A percentile compares a stretch with the other conserved stretches of the same genome.
Evolutionary conservation across 1,140 invertebrate species (phyloP).

Genomic region (Macrosteles quadrilineatus): DNA sequence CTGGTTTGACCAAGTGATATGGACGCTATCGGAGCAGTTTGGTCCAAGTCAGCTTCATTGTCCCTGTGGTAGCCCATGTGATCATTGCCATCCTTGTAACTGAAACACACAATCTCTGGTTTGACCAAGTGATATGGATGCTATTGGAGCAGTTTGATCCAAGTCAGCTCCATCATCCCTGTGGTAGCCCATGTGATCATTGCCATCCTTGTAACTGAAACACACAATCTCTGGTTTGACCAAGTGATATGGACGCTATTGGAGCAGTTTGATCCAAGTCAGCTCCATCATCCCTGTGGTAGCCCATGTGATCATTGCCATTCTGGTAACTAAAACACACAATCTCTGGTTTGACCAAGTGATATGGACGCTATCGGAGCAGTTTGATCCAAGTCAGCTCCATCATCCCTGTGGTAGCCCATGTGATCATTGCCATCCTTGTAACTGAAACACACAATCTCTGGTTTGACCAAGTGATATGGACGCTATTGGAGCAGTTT

Average conservation of each 20-base stretch:
- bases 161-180: slow-evolving; percentile 70
- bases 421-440: slow-evolving; percentile 69
- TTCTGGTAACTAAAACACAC: slow-evolving; percentile 61
- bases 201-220: slow-evolving; percentile 66
- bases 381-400: slow-evolving; percentile 61
- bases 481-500: slow-evolving; percentile 60
- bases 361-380: no score
- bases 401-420: slow-evolving; percentile 71
- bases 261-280: slow-evolving; percentile 62
- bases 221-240: slow-evolving; percentile 36
- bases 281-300: slow-evolving; percentile 70
- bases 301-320: slow-evolving; percentile 70
- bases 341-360: no score
- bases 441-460: slow-evolving; percentile 56
- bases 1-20: no score
- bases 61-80: slow-evolving; percentile 74
- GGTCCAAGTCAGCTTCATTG: slow-evolving; percentile 67
- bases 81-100: slow-evolving; percentile 69
- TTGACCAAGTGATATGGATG: no score
- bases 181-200: slow-evolving; percentile 72
- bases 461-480: no score
- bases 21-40: slow-evolving; percentile 60
- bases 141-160: slow-evolving; percentile 60
- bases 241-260: no score
- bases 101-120: slow-evolving; percentile 48